Percentiles rank a stretch among this genome's conserved stretches.
Conservation (phyloP, 2,797 vertebrate species). For the Hippocampus kuda region DNA sequence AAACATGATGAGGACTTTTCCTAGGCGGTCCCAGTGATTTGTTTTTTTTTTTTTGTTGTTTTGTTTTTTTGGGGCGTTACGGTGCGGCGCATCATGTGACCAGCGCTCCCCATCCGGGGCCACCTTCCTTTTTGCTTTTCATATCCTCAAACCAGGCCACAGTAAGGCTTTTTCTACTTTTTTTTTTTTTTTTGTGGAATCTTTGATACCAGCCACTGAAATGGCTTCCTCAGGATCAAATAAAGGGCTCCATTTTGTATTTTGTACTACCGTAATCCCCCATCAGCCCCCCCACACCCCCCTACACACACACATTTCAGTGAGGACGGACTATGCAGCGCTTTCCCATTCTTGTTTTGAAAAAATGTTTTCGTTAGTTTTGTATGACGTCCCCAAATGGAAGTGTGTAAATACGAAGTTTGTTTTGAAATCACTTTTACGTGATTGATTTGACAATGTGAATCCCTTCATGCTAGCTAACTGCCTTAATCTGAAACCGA, state of each 20-base stretch:
- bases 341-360: background rate
- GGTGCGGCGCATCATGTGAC: background rate
- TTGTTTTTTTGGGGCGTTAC: too few species aligned
- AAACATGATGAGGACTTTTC: background rate
- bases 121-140: background rate
- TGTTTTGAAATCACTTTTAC: background rate
- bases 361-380: background rate
- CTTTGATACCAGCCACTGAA: background rate
- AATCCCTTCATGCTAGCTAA: background rate
- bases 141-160: constrained; percentile 5
- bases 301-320: background rate
- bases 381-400: background rate
- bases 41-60: too few species aligned
- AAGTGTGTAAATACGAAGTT: background rate
- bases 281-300: background rate
- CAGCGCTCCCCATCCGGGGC: background rate
- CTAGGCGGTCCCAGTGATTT: background rate
- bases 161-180: constrained; percentile 22
- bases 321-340: background rate
- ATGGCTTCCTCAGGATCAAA: constrained; percentile 1
- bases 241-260: background rate
- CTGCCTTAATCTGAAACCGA: background rate
- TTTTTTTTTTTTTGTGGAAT: background rate
- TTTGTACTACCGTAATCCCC: background rate
- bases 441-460: constrained; percentile 1